Evolutionary conservation across 2,113 vertebrate genomes (phyloP), one percentile per base, ranked within the genome.

Genomic region (Perccottus glenii): DNA sequence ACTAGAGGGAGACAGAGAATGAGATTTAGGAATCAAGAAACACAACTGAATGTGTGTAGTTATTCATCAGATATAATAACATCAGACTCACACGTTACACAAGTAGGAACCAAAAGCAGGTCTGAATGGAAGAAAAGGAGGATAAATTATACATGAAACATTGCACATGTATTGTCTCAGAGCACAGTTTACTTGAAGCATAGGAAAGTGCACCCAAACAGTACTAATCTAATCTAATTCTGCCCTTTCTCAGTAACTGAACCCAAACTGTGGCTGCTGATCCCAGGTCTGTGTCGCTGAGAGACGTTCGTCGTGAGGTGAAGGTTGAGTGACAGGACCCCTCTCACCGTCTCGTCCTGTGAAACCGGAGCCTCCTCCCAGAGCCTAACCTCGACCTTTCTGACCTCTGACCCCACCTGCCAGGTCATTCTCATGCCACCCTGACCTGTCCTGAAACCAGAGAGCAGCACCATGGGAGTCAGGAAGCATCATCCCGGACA

Each of bases 401-500:
- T 55, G 74, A 85, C 91, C 91, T 89, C 82, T 80, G 87, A 88
- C 78, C 90, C 90, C 88, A 89, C 92, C 91, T 90, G 89, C 92
- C 91, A 86, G 85, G 91, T 92, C 88, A 91, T 87, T 91, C 84
- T 86, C 90, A 92, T 73, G 56, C 82, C 90, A 87, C 92, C 92
- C 89, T 94, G 92, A 94, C 92, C 91, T 88, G 48, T 77, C 61
- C 66, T 77, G 92, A 91, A 93, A 93, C 85, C 81, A 73, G 89
- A 93, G 38, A 40, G 38, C 5, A 92, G 81, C 73, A 60, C 72
- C 60, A 55, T 44, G 64, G 69, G 76, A 77, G 66, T 80, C 66
- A 76, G 67, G 79, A 83, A 75, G 83, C 64, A 84, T 86, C 78
- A 71, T 16, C 51, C 61, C 65, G 67, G 45, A 4, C 12, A 73